A percentile compares a stretch with the other conserved stretches of the same genome.
These are phyloP conservation scores for Phaethornis superciliosus DNA, from an alignment of 2,113 vertebrate species.

Conservation along the genomic window DNA sequence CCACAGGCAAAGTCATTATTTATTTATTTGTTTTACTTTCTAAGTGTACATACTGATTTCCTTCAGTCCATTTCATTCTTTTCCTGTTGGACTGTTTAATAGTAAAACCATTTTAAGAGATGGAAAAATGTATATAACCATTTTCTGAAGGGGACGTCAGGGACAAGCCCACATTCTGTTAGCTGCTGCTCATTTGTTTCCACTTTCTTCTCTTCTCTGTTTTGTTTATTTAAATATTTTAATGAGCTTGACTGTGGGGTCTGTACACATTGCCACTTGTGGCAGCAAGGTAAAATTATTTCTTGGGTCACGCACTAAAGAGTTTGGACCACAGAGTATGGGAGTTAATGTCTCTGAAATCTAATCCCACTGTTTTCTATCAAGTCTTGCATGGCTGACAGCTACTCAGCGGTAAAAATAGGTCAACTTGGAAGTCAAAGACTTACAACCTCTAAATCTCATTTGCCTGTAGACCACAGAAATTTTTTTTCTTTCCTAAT, in stretches of 20 bases:
- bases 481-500: not conserved
- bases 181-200: not conserved
- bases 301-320: conserved; percentile 9
- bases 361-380: conserved; percentile 42
- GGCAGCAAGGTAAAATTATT: conserved; percentile 5
- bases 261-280: not conserved
- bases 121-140: not conserved
- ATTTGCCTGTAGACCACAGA: not conserved
- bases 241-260: conserved; percentile 18
- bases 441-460: conserved; percentile 5
- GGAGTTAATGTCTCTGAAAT: conserved; percentile 49
- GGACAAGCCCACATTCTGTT: conserved; percentile 5
- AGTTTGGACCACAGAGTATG: not conserved
- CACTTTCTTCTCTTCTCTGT: not conserved
- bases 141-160: not conserved
- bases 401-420: conserved; percentile 57
- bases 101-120: not conserved
- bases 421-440: conserved; percentile 55
- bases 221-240: conserved; percentile 38
- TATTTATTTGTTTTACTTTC: not conserved
- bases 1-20: not conserved
- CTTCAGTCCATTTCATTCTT: not conserved
- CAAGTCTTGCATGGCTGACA: conserved; percentile 58
- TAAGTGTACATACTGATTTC: not conserved
- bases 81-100: not conserved